Conservation (phyloP, 2,797 vertebrate species). For the Micrastur ruficollis region DNA sequence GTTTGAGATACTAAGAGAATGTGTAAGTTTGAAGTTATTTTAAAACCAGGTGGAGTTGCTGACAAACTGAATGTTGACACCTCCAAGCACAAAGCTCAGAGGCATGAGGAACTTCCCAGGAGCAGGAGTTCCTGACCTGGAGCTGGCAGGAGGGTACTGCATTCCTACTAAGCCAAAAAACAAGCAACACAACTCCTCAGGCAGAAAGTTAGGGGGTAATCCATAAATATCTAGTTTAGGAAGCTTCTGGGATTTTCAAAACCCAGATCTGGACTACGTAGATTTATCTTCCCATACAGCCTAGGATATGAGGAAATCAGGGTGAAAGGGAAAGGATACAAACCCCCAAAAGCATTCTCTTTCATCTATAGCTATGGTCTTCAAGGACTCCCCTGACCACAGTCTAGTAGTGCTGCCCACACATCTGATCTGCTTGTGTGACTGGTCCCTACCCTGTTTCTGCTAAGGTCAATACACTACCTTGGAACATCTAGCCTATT, state of each 20-base stretch:
- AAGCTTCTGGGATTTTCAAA: neutral
- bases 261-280: neutral
- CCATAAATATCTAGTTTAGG: neutral
- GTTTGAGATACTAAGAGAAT: neutral
- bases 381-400: neutral
- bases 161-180: neutral
- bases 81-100: neutral
- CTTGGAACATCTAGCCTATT: neutral
- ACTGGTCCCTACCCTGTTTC: neutral
- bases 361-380: neutral
- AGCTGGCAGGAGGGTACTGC: fast-evolving
- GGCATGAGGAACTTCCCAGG: neutral
- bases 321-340: neutral
- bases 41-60: neutral
- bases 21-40: neutral
- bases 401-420: neutral
- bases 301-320: neutral
- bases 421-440: neutral
- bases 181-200: neutral
- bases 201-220: neutral
- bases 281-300: neutral
- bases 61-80: neutral
- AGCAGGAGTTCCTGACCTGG: neutral
- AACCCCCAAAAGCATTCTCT: neutral
- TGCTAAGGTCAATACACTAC: neutral